These are phyloP conservation scores for Thamnaconus septentrionalis DNA, from an alignment of 2,113 vertebrate species.

Conservation along the genomic window DNA sequence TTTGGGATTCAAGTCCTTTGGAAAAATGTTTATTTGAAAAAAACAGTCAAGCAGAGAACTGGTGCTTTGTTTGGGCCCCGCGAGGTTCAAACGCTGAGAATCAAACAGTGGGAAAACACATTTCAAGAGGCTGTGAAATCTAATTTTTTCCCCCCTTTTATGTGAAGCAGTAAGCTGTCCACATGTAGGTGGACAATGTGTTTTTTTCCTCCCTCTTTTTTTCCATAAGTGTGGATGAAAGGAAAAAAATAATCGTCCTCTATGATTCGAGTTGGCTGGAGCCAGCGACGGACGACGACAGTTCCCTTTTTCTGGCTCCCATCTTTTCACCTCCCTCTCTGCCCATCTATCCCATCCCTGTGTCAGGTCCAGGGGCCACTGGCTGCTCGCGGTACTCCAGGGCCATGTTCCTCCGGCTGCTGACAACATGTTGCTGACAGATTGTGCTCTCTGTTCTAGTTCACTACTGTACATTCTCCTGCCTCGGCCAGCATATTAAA, in stretches of 20 bases:
- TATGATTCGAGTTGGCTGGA: constrained; percentile 32
- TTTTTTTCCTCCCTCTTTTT: constrained; percentile 33
- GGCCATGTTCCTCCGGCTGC: constrained; percentile 28
- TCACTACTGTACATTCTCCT: constrained; percentile 69
- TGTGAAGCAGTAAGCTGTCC: constrained; percentile 16
- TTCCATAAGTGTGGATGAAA: constrained; percentile 22
- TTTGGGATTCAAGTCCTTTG: constrained; percentile 69
- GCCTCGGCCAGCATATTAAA: constrained; percentile 68
- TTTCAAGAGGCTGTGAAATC: constrained; percentile 42
- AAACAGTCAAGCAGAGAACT: constrained; percentile 46
- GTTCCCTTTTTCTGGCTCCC: constrained; percentile 7
- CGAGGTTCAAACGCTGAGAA: constrained; percentile 40
- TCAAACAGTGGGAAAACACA: constrained; percentile 42
- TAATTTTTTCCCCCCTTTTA: constrained; percentile 29
- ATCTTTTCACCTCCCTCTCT: constrained; percentile 38
- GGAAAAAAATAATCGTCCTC: constrained; percentile 45
- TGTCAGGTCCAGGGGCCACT: constrained; percentile 24
- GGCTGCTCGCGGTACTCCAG: constrained; percentile 27
- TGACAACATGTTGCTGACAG: constrained; percentile 76
- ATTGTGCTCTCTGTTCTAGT: constrained; percentile 58
- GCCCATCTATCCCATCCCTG: constrained; percentile 35
- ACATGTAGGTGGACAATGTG: constrained; percentile 39
- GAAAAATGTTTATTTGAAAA: constrained; percentile 71
- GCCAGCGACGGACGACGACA: constrained; percentile 26
- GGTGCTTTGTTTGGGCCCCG: constrained; percentile 50